A percentile compares a stretch with the other conserved stretches of the same genome.
Evolutionary conservation across 2,797 vertebrate species (phyloP).

Genomic region (Knipowitschia caucasica): DNA sequence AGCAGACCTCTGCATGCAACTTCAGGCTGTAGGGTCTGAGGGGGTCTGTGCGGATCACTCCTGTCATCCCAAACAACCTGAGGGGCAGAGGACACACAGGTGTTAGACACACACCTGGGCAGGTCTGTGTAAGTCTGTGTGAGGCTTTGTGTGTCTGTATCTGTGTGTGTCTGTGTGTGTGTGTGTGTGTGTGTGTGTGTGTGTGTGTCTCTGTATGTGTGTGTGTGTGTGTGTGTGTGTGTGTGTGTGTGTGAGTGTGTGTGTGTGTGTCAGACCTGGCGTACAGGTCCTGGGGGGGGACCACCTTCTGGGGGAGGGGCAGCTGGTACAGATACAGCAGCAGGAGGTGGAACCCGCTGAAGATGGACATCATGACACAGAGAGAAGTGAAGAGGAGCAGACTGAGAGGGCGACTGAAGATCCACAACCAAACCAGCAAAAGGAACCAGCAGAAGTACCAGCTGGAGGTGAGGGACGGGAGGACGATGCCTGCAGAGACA

Average conservation of each 20-base stretch:
- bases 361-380: conserved; percentile 80
- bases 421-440: conserved; percentile 81
- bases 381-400: conserved; percentile 76
- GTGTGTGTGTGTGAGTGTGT: no score
- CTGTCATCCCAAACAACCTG: conserved; percentile 82
- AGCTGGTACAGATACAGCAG: conserved; percentile 82
- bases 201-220: no score
- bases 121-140: no score
- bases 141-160: no score
- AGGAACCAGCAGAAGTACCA: conserved; percentile 80
- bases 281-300: conserved; percentile 75
- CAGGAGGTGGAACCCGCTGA: conserved; percentile 77
- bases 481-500: conserved; percentile 67
- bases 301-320: conserved; percentile 69
- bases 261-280: no score
- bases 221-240: no score
- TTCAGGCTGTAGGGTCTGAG: conserved; percentile 67
- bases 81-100: neutral
- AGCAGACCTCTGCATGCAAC: conserved; percentile 69
- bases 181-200: no score
- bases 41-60: conserved; percentile 71
- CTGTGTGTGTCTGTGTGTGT: no score
- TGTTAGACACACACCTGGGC: neutral
- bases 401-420: conserved; percentile 66
- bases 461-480: conserved; percentile 79